A percentile compares a stretch with the other conserved stretches of the same genome.
Evolutionary conservation across 2,888 invertebrate species (phyloP).

Genomic region (Teleiodes luculella): DNA sequence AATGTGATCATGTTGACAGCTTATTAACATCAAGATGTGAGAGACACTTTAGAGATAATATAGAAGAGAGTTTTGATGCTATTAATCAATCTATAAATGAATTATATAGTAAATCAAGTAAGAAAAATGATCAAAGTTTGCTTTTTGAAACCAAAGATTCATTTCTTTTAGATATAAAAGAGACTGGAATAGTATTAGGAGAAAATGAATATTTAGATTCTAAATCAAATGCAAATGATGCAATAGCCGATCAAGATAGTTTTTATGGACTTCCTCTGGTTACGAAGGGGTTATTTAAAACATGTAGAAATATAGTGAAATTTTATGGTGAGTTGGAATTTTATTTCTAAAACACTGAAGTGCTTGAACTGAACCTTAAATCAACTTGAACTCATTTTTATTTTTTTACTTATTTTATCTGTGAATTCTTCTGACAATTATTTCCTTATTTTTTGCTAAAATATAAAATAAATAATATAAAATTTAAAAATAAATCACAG

Average conservation of each 20-base stretch:
- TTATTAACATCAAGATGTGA: slow-evolving; percentile 31
- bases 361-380: no score
- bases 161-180: slow-evolving; percentile 60
- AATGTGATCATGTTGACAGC: slow-evolving; percentile 28
- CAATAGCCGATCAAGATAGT: slow-evolving; percentile 28
- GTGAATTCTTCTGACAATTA: no score
- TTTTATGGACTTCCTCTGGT: slow-evolving; percentile 90
- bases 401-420: no score
- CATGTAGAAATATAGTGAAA: slow-evolving; percentile 86
- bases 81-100: slow-evolving; percentile 75
- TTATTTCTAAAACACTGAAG: not conserved
- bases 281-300: slow-evolving; percentile 84
- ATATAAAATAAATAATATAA: no score
- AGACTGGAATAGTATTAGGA: slow-evolving; percentile 40
- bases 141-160: slow-evolving; percentile 66
- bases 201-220: slow-evolving; percentile 18
- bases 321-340: slow-evolving; percentile 84
- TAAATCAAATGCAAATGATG: slow-evolving; percentile 17
- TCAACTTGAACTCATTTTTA: no score
- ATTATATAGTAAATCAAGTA: slow-evolving; percentile 42
- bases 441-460: no score
- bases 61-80: slow-evolving; percentile 68
- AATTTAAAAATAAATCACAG: no score
- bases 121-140: slow-evolving; percentile 36
- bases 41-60: slow-evolving; percentile 40